phyloP scores from a whole-genome alignment of 92 coral and sea anemone species.

The Palythoa caribaeorum region DNA sequence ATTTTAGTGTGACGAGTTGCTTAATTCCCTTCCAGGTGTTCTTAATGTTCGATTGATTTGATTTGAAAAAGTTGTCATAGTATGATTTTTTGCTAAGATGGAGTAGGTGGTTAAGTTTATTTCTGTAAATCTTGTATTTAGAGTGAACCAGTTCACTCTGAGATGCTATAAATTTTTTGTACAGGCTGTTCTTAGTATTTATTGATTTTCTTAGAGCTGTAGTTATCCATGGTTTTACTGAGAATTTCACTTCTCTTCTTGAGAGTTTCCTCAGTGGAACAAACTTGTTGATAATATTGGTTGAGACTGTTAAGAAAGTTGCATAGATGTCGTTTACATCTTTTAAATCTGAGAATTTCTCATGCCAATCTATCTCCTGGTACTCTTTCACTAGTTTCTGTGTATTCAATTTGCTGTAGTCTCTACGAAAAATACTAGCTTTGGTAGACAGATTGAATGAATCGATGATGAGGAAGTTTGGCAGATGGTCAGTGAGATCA shows the following conservation, averaged over 20 bases:
- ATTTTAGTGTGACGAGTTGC: slow-evolving; percentile 34
- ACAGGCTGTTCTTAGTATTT: slow-evolving; percentile 50
- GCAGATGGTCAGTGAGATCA: neutral
- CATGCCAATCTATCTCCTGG: slow-evolving; percentile 44
- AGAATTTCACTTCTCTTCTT: slow-evolving; percentile 54
- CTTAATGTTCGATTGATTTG: slow-evolving; percentile 47
- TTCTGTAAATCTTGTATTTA: slow-evolving; percentile 51
- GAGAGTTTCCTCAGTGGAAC: slow-evolving; percentile 57
- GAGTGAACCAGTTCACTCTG: slow-evolving; percentile 22
- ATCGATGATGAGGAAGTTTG: slow-evolving; percentile 1
- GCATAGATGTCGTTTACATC: slow-evolving; percentile 59
- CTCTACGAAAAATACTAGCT: slow-evolving; percentile 9
- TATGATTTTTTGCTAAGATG: slow-evolving; percentile 50
- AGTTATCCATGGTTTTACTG: slow-evolving; percentile 68
- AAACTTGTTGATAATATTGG: slow-evolving; percentile 53
- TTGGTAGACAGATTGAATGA: slow-evolving; percentile 1
- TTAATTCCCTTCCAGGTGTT: slow-evolving; percentile 63
- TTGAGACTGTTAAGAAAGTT: slow-evolving; percentile 37
- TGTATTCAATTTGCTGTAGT: slow-evolving; percentile 15
- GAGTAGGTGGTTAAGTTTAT: slow-evolving; percentile 57
- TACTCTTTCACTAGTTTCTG: neutral
- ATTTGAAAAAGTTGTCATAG: slow-evolving; percentile 47
- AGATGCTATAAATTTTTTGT: slow-evolving; percentile 47
- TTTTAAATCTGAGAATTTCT: slow-evolving; percentile 9
- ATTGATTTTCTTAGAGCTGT: slow-evolving; percentile 53